Base-by-base conservation (phyloP, 2,888 invertebrate genomes). In the Sericinus montela region DNA sequence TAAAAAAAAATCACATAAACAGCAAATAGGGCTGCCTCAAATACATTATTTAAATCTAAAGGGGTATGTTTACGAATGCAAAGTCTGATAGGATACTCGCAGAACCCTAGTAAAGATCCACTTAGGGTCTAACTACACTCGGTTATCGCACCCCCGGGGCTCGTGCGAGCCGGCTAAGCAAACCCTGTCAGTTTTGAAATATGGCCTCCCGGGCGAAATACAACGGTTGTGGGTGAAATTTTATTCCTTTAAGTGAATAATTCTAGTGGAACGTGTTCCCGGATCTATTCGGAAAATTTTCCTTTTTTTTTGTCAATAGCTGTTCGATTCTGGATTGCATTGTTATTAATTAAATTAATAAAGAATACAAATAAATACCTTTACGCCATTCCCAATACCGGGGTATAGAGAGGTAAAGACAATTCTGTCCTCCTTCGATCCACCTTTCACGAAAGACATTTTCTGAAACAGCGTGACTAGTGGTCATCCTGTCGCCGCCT, bases 21-120 rank as follows among this genome's bases (percentile, higher is more conserved):
- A 3, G 3, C 19, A 5, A 29, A 34, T 6, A 34, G 11, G 0
- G 34, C 14, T 35, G 36, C 34, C 35, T 29, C 10, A 29, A 48
- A 49, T 49, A 19, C 35, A 44, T 45, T 44, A 49, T 49, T 49
- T 45, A 49, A 40, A 49, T 49, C 39, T 28, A 10, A 34, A 44
- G 44, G n/a, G 44, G 29, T 49, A 40, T 35, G 48, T 34, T 49
- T 40, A 14, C 29, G 39, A 40, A 49, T 44, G 35, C 28, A 29
- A 28, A 38, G 39, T 9, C 44, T 39, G 43, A 48, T 48, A 48
- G 48, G 43, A 43, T 48, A 14, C 47, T 41, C 40, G 42, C 32
- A 23, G 41, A 36, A 28, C 43, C 48, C 36, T 13, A 44, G 40
- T 25, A 28, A 40, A 49, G 44, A 34, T 39, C 49, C 49, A 49